Conservation (phyloP, 2,113 vertebrate genomes). For the Grus americana region DNA sequence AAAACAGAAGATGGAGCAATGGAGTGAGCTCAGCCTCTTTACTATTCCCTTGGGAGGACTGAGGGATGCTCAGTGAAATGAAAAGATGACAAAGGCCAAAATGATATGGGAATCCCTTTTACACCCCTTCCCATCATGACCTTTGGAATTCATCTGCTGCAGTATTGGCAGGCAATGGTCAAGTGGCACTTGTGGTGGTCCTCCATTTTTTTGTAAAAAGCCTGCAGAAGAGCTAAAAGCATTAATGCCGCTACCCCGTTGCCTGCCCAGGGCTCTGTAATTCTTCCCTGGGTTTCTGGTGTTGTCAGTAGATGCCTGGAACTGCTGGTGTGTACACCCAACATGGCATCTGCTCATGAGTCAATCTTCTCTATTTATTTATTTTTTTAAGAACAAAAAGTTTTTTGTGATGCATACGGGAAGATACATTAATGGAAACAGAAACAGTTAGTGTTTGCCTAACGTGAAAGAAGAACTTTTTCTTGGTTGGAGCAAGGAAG, state of each 20-base stretch:
- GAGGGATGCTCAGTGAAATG: neutral
- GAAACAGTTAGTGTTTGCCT: neutral
- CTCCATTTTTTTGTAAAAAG: neutral
- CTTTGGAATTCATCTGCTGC: neutral
- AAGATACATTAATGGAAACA: neutral
- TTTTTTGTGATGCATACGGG: neutral
- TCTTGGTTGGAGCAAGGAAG: neutral
- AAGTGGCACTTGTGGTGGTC: neutral
- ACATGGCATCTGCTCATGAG: neutral
- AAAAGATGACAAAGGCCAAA: neutral
- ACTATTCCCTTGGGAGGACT: neutral
- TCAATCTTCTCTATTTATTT: neutral
- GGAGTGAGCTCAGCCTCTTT: neutral
- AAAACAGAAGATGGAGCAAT: neutral
- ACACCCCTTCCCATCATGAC: neutral
- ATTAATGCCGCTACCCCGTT: rapidly evolving
- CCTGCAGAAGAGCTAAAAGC: neutral
- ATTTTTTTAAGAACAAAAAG: neutral
- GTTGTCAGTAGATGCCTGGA: neutral
- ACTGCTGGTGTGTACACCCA: neutral
- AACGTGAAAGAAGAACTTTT: neutral
- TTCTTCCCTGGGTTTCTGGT: neutral
- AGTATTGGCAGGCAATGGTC: neutral
- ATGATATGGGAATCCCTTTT: neutral
- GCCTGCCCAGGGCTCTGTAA: neutral